Base-by-base conservation (phyloP, 1,140 invertebrate species). In the Heterodera schachtii region DNA sequence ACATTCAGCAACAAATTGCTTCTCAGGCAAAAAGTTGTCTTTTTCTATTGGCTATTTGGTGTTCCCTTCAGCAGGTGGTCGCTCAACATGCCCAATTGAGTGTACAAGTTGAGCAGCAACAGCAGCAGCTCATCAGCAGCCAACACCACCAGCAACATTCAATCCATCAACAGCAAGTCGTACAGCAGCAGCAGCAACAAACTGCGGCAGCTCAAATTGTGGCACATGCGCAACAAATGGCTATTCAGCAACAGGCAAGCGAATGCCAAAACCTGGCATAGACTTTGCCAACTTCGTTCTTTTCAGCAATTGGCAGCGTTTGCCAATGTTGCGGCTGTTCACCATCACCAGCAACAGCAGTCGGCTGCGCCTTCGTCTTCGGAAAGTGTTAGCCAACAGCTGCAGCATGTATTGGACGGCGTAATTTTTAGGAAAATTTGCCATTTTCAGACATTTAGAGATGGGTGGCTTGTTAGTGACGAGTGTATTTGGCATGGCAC, bases 21-120 rank as follows among this genome's bases (percentile, higher is more conserved):
- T 73, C 81, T 44, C 81, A 82, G 21, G 78, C 44, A 31, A 57
- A 21, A 83, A 31, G 31, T 31, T 31, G 31, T 31, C 76, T 49
- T 21, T 75, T 75, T 64, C 19, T 52, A 11, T 52, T 52, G 49
- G 6, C 11, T 52, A 52, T 6, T 52, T 31, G 31, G 31, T 31
- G 31, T 31, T 31, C 31, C 31, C 31, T 31, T 31, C 31, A 31
- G 31, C 16, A 64, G 44, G 69, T 41, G 5, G 80, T 78, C 44
- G 80, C 43, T 69, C 57, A 82, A 64, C 52, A 71, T 2, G 79
- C 84, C 13, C 78, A 85, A 46, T 71, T 71, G 31, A 84, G 67
- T 6, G 84, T 76, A 7, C 47, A 88, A 19, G 21, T 87, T 19
- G 86, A 43, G 43, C 60, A 85, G 44, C 81, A 79, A n/a, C 78